Evolutionary conservation across 2,797 vertebrate genomes (phyloP), one percentile per base, ranked within the genome.

Genomic region (Danio choprae): DNA sequence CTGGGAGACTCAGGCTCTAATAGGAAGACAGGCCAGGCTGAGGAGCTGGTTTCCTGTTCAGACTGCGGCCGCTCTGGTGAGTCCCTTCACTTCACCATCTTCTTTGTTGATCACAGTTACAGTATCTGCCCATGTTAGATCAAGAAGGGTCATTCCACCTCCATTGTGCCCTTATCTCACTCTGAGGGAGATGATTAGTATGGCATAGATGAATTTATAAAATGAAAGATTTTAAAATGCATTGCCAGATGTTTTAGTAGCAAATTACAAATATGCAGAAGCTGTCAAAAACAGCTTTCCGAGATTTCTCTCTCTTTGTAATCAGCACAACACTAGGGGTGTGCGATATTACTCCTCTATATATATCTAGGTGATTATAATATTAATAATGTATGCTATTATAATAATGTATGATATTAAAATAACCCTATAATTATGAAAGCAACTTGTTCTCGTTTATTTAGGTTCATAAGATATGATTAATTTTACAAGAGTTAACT

Each of bases 31-130:
- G 98, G 98, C 46, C 95, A 96, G 65, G 96, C 97, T 0, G 98
- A 99, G 88, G 96, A 97, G 89, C 93, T 99, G 87, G 97, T 99
- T 82, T 99, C 98, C 0, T 99, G 98, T 91, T 97, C 98, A 8
- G 98, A 99, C 93, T 99, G 97, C 75, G 98, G 97, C 85, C 97
- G 97, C 88, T 99, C 97, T 78, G 98, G 98, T 99, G 94, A 95
- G 96, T 96, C 79, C 8, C 38, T 79, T 48, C 46, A 50, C 77
- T 41, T 46, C 51, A 43, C 55, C 55, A 46, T 65, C 51, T 73
- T 13, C 29, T 60, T 43, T 50, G 20, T 76, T 58, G 22, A 41
- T 80, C 46, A 79, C 55, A 40, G 46, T 60, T 60, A 74, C 63
- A 44, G 71, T 73, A 74, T 79, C 62, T 74, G 63, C 46, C 71